A percentile compares a stretch with the other conserved stretches of the same genome.
Evolutionary conservation across 2,888 invertebrate genomes (phyloP).

Genomic region (Pinctada fucata): DNA sequence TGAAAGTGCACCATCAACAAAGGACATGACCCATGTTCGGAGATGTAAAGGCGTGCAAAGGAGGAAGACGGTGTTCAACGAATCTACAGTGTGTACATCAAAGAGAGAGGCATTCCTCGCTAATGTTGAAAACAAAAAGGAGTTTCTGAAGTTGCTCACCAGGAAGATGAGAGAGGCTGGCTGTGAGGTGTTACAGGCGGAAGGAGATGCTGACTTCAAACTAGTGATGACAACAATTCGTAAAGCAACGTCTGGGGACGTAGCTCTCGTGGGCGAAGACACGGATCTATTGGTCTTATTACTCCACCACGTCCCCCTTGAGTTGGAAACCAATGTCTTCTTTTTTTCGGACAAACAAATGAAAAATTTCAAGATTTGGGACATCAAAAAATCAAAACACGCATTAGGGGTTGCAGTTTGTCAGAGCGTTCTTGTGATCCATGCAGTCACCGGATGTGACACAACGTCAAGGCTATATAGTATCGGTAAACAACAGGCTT

Average conservation of each 20-base stretch:
- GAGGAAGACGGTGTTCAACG: slow-evolving; percentile 42
- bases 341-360: slow-evolving; percentile 38
- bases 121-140: slow-evolving; percentile 56
- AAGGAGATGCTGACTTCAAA: slow-evolving; percentile 57
- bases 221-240: slow-evolving; percentile 52
- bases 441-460: slow-evolving; percentile 54
- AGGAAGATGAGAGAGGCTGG: slow-evolving; percentile 31
- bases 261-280: slow-evolving; percentile 58
- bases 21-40: slow-evolving; percentile 53
- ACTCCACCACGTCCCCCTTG: slow-evolving; percentile 41
- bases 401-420: slow-evolving; percentile 39
- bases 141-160: slow-evolving; percentile 48
- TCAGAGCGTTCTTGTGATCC: slow-evolving; percentile 37
- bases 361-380: slow-evolving; percentile 40
- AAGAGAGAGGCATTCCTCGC: slow-evolving; percentile 56
- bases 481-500: slow-evolving; percentile 36
- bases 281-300: slow-evolving; percentile 60
- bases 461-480: slow-evolving; percentile 48
- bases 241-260: slow-evolving; percentile 21
- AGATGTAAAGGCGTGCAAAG: slow-evolving; percentile 40
- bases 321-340: slow-evolving; percentile 30
- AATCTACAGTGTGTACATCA: slow-evolving; percentile 38
- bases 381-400: slow-evolving; percentile 39
- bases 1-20: slow-evolving; percentile 44
- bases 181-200: slow-evolving; percentile 41